These are phyloP conservation scores for Macropodus opercularis DNA, from an alignment of 2,797 vertebrate species.

Conservation along the genomic window DNA sequence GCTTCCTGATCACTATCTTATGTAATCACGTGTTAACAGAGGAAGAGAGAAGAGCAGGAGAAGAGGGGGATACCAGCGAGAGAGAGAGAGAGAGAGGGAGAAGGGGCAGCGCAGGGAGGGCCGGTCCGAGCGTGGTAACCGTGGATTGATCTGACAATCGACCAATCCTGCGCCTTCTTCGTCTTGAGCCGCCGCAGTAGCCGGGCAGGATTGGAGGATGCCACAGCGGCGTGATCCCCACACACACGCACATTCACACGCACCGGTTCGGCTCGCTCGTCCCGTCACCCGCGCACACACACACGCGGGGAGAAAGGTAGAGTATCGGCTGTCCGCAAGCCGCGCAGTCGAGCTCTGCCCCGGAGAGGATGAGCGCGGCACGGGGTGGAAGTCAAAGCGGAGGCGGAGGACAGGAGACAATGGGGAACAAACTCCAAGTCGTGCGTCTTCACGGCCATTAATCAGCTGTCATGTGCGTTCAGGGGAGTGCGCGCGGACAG, in stretches of 20 bases:
- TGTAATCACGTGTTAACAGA: constrained; percentile 78
- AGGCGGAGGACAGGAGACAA: constrained; percentile 11
- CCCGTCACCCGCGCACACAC: constrained; percentile 55
- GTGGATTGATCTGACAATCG: constrained; percentile 59
- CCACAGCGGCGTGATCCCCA: constrained; percentile 55
- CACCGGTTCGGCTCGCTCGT: constrained; percentile 41
- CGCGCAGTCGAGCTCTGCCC: constrained; percentile 61
- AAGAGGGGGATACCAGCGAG: no score
- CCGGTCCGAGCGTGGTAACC: constrained; percentile 60
- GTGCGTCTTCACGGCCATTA: constrained; percentile 51
- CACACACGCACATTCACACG: constrained; percentile 47
- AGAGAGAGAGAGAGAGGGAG: constrained; percentile 47
- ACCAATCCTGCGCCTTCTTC: constrained; percentile 82
- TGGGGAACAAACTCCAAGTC: constrained; percentile 57
- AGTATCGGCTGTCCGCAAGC: constrained; percentile 71
- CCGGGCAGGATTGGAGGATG: constrained; percentile 79
- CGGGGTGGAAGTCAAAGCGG: constrained; percentile 24
- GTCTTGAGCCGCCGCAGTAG: constrained; percentile 80
- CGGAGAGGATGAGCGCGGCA: constrained; percentile 58
- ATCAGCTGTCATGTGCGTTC: constrained; percentile 50
- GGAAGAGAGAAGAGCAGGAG: no score
- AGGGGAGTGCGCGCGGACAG: constrained; percentile 42
- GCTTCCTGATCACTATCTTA: constrained; percentile 73
- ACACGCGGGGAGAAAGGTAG: constrained; percentile 29
- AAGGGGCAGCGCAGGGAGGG: constrained; percentile 34